Conservation (phyloP, 2,797 vertebrate genomes). For the Calcarius lapponicus region DNA sequence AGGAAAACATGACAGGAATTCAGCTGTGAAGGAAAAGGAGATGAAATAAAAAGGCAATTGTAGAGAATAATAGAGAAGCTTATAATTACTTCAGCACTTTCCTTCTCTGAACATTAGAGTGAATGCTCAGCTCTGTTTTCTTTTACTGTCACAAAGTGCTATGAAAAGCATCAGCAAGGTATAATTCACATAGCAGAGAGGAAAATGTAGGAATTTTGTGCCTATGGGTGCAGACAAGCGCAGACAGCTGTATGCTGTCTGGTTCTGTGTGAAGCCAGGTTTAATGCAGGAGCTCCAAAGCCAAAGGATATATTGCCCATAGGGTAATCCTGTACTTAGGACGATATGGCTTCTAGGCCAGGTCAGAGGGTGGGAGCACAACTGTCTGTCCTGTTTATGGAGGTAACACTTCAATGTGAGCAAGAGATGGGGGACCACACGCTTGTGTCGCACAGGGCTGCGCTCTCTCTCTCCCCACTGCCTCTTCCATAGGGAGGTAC, state of each 20-base stretch:
- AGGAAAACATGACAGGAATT: background rate
- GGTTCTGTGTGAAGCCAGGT: background rate
- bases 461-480: background rate
- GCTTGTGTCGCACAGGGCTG: fast-evolving
- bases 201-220: background rate
- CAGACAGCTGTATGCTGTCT: background rate
- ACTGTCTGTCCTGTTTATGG: background rate
- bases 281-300: background rate
- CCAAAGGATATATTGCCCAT: background rate
- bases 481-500: background rate
- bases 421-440: fast-evolving
- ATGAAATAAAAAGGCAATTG: background rate
- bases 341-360: background rate
- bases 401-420: background rate
- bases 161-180: background rate
- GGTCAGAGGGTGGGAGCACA: background rate
- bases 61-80: background rate
- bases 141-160: background rate
- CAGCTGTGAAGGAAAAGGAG: background rate
- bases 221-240: background rate
- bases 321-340: background rate
- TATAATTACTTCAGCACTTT: background rate
- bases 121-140: background rate
- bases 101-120: background rate
- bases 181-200: background rate